These are phyloP conservation scores for Diuraphis noxia DNA, from an alignment of 1,140 invertebrate genomes.

Conservation along the genomic window DNA sequence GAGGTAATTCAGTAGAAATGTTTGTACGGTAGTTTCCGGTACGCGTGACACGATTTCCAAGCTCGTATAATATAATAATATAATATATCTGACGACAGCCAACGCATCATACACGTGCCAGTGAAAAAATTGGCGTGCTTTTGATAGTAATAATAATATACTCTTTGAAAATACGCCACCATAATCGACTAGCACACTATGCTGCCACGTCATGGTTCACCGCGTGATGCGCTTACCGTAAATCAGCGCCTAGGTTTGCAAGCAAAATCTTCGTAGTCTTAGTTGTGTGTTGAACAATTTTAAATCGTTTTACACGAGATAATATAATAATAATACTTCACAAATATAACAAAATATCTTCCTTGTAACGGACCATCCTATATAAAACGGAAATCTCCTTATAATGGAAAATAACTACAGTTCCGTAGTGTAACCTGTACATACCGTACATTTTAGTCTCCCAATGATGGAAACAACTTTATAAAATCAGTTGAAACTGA, in stretches of 20 bases:
- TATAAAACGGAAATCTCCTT: too few species aligned
- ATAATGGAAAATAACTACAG: too few species aligned
- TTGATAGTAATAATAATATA: neutral
- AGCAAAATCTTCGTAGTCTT: neutral
- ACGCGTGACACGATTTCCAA: slow-evolving; percentile 21
- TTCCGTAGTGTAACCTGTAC: too few species aligned
- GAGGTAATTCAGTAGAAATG: neutral
- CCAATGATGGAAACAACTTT: too few species aligned
- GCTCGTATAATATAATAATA: neutral
- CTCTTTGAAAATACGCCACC: neutral
- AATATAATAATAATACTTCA: neutral
- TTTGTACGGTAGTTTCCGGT: neutral
- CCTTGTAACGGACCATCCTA: too few species aligned
- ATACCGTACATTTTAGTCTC: too few species aligned
- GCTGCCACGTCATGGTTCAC: neutral
- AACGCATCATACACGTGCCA: neutral
- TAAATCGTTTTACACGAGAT: neutral
- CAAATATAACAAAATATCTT: too few species aligned
- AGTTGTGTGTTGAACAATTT: neutral
- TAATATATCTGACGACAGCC: neutral
- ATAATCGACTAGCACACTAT: neutral
- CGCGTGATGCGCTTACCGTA: neutral
- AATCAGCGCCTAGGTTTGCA: neutral
- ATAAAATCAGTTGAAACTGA: too few species aligned
- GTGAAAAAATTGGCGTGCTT: neutral